phyloP scores from a whole-genome alignment of 2,888 invertebrate species.

The Andricus curvator region DNA sequence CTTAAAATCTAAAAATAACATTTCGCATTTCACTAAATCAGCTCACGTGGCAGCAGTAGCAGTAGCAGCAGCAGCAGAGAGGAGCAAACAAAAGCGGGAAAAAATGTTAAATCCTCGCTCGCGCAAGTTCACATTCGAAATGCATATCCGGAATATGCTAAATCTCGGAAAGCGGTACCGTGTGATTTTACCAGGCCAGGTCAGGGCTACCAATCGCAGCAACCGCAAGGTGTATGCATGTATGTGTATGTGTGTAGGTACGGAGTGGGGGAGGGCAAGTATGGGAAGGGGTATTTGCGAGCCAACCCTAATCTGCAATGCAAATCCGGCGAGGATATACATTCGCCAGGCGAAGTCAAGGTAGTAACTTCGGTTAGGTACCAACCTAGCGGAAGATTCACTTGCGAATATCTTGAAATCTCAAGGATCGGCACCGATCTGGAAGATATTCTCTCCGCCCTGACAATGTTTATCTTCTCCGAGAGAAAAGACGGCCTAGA shows the following conservation, averaged over 20 bases:
- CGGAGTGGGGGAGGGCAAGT: background rate
- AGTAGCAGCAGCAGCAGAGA: background rate
- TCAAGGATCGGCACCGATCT: background rate
- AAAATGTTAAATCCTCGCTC: slow-evolving; percentile 12
- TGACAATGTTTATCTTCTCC: slow-evolving; percentile 11
- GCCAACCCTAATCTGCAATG: slow-evolving; percentile 64
- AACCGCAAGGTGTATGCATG: slow-evolving; percentile 24
- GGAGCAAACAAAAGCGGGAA: background rate
- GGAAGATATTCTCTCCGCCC: background rate
- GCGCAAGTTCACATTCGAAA: slow-evolving; percentile 53
- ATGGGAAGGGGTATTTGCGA: slow-evolving; percentile 57
- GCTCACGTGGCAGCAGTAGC: background rate
- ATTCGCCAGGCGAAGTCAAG: slow-evolving; percentile 51
- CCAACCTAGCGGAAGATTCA: slow-evolving; percentile 28
- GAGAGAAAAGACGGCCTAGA: background rate
- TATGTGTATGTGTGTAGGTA: background rate
- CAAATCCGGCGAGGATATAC: slow-evolving; percentile 58
- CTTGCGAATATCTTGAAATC: slow-evolving; percentile 34
- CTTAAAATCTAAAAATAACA: background rate
- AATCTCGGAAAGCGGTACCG: slow-evolving; percentile 55
- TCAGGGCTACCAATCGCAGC: slow-evolving; percentile 57
- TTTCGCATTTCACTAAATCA: background rate
- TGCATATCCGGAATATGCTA: slow-evolving; percentile 62
- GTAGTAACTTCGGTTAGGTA: slow-evolving; percentile 45
- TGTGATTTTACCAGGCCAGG: slow-evolving; percentile 57